Evolutionary conservation across 2,797 vertebrate species (phyloP).

Genomic region (Girardinus metallicus): DNA sequence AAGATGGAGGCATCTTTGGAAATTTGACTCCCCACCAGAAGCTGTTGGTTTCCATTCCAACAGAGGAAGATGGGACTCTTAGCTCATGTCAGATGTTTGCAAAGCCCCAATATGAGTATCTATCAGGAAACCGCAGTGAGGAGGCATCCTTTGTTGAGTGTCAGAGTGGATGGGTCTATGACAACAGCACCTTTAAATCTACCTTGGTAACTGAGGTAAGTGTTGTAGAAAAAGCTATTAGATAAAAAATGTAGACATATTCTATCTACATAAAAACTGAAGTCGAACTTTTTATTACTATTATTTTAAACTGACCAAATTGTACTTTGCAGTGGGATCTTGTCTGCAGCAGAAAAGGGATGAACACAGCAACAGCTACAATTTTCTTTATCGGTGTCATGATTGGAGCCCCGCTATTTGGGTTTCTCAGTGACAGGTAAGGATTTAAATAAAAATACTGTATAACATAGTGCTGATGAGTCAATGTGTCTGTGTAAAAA

Average conservation of each 20-base stretch:
- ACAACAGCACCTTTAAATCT: slow-evolving; percentile 86
- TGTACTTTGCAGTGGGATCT: slow-evolving; percentile 78
- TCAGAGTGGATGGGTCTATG: slow-evolving; percentile 88
- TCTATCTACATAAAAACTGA: background rate
- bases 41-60: slow-evolving; percentile 79
- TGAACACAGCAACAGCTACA: slow-evolving; percentile 78
- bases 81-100: slow-evolving; percentile 87
- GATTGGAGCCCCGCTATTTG: slow-evolving; percentile 77
- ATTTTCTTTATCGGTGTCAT: slow-evolving; percentile 83
- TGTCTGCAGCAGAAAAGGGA: slow-evolving; percentile 76
- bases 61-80: slow-evolving; percentile 75
- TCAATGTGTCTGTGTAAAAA: background rate
- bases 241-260: background rate
- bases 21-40: slow-evolving; percentile 84
- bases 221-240: slow-evolving; percentile 1
- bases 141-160: slow-evolving; percentile 68
- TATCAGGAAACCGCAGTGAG: slow-evolving; percentile 53
- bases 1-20: slow-evolving; percentile 59
- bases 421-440: slow-evolving; percentile 82
- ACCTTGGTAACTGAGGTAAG: slow-evolving; percentile 90
- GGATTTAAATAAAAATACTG: background rate
- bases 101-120: slow-evolving; percentile 68
- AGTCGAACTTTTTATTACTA: no score
- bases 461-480: no score
- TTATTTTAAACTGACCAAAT: background rate